A percentile compares a stretch with the other conserved stretches of the same genome.
Evolutionary conservation across 2,888 invertebrate species (phyloP).

Genomic region (Tanytarsus gracilentus): DNA sequence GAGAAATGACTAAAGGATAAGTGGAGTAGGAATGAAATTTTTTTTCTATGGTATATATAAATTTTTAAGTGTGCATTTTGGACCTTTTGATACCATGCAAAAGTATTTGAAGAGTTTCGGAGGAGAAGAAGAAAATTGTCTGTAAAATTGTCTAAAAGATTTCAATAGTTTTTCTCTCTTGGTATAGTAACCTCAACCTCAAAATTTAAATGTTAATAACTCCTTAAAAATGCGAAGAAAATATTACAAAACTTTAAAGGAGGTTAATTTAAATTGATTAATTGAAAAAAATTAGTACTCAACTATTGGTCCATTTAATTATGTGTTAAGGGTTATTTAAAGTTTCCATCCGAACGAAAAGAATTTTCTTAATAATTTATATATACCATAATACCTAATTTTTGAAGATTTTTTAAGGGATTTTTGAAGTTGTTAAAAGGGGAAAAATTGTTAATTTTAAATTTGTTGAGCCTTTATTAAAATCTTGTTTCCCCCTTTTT

Average conservation of each 20-base stretch:
- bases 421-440: slow-evolving; percentile 1
- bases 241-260: slow-evolving; percentile 4
- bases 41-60: slow-evolving; percentile 28
- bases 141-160: too few species aligned
- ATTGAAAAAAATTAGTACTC: neutral
- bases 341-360: slow-evolving; percentile 14
- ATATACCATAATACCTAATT: slow-evolving; percentile 27
- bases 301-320: neutral
- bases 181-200: slow-evolving; percentile 21
- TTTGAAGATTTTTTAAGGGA: neutral
- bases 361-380: slow-evolving; percentile 26
- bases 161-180: slow-evolving; percentile 1
- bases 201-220: neutral
- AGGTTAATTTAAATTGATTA: neutral
- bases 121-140: neutral
- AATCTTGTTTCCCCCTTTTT: too few species aligned
- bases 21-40: neutral
- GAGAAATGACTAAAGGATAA: too few species aligned
- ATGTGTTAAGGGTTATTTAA: neutral
- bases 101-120: neutral
- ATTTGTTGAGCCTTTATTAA: neutral
- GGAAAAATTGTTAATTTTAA: neutral
- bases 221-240: neutral
- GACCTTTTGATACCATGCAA: neutral
- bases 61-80: slow-evolving; percentile 15